Conservation (phyloP, 2,888 invertebrate species). For the Pemphredon lugubris region DNA sequence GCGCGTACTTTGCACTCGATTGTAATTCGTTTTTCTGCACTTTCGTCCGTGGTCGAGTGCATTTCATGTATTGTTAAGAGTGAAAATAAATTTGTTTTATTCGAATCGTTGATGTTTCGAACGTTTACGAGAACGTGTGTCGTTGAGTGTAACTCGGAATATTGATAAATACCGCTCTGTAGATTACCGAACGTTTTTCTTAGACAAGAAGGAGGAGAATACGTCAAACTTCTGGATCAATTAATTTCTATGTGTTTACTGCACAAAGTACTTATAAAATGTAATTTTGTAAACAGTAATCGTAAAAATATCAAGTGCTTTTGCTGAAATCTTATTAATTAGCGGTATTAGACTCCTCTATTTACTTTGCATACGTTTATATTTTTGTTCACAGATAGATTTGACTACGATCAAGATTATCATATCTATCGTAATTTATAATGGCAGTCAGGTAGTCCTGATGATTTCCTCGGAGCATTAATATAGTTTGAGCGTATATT, state of each 20-base stretch:
- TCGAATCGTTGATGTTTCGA: too few species aligned
- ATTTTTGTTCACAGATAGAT: constrained; percentile 60
- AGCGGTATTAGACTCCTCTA: too few species aligned
- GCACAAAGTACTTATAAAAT: too few species aligned
- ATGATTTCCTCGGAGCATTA: constrained; percentile 41
- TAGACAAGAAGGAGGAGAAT: too few species aligned
- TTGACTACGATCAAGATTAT: constrained; percentile 36
- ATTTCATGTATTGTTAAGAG: not conserved
- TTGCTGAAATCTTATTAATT: too few species aligned
- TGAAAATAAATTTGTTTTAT: not conserved
- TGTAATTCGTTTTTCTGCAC: constrained; percentile 26
- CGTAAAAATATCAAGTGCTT: too few species aligned
- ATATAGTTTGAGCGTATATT: constrained; percentile 46
- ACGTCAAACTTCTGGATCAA: too few species aligned
- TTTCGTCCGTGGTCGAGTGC: not conserved
- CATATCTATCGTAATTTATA: constrained; percentile 56
- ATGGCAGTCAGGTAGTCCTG: constrained; percentile 74
- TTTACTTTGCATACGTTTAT: too few species aligned
- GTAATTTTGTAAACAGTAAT: too few species aligned
- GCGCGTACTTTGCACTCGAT: constrained; percentile 52
- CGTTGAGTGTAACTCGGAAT: not conserved
- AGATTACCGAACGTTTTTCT: too few species aligned
- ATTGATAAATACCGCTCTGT: too few species aligned
- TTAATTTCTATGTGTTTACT: too few species aligned
- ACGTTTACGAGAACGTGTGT: not conserved